Base-by-base conservation (phyloP, 2,797 vertebrate genomes). In the Pseudomugil gertrudae region DNA sequence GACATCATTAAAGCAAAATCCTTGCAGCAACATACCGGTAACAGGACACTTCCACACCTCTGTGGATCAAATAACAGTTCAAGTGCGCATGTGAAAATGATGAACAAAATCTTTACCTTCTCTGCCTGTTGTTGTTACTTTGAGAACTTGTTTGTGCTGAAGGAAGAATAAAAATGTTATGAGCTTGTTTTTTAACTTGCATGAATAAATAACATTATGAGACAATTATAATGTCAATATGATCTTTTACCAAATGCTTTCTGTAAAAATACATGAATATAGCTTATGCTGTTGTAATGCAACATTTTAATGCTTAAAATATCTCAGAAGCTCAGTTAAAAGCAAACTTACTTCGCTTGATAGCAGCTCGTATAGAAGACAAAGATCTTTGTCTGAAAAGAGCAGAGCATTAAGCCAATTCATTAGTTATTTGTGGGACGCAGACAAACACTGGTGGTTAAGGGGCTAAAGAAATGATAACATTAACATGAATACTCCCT, bases 281-380 rank as follows among this genome's bases (percentile, higher is more conserved):
- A 47, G n/a, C 19, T 47, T 50, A 4, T 11, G 21, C 3, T 13
- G 47, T 5, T 13, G 10, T 48, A n/a, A 43, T n/a, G n/a, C 17
- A 36, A 40, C n/a, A 50, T 15, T 50, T 3, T 45, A 29, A 21
- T n/a, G 9, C 1, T 62, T 2, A 17, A 23, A 30, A 38, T 0
- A 0, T 15, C 29, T 56, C 33, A 5, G 6, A 15, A 35, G 47
- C 1, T 56, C 4, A 11, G 8, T 38, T 66, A 23, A 19, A n/a
- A 6, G 3, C 4, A 58, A 71, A 91, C 92, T 87, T 58, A 93
- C 97, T 95, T 94, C 93, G 95, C 87, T 96, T 98, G 93, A 98
- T 95, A 54, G 93, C 96, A 26, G 96, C 95, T 95, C 92, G 94
- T 91, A 97, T 93, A 35, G 96, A 95, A 32, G 95, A 96, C 85